Conservation (phyloP, 2,113 vertebrate species). For the Cygnus buccinator region DNA sequence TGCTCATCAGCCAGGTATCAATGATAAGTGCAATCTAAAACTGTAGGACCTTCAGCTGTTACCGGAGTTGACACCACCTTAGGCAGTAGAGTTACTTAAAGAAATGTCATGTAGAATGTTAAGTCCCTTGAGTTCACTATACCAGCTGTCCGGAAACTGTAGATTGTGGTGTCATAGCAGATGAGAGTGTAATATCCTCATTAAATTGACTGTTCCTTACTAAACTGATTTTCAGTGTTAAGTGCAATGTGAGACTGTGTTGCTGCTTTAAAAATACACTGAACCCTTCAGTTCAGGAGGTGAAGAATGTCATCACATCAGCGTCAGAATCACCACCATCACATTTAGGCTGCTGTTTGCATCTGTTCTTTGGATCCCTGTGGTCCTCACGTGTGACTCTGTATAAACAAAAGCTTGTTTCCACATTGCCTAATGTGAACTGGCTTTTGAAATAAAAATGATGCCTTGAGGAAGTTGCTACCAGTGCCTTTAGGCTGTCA, state of each 20-base stretch:
- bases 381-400: not conserved
- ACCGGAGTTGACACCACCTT: not conserved
- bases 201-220: not conserved
- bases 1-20: not conserved
- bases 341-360: not conserved
- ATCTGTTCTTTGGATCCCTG: not conserved
- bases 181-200: not conserved
- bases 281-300: not conserved
- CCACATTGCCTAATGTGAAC: not conserved
- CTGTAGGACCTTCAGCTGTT: not conserved
- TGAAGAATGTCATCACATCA: constrained; percentile 1
- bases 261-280: not conserved
- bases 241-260: not conserved
- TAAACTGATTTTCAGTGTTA: not conserved
- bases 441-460: constrained; percentile 10
- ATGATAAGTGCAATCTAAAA: not conserved
- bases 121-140: not conserved
- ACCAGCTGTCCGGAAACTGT: not conserved
- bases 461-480: not conserved
- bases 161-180: not conserved
- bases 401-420: not conserved
- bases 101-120: not conserved
- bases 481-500: not conserved
- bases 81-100: not conserved
- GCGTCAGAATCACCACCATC: not conserved